Percentiles rank a stretch among this genome's conserved stretches.
phyloP scores from a whole-genome alignment of 2,113 vertebrate genomes.

The Murina feae region DNA sequence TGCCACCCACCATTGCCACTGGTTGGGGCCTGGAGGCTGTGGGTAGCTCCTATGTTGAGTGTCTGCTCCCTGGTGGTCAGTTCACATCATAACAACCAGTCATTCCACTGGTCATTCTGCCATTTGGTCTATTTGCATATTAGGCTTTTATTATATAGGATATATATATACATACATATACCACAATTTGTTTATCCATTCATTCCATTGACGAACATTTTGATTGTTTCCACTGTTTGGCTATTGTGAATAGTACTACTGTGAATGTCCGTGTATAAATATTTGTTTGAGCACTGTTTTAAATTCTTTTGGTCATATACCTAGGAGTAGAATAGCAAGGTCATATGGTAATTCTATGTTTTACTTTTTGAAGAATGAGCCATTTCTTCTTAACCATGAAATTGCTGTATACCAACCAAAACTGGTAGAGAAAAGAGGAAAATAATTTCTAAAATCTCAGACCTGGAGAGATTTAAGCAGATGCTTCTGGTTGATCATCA shows the following conservation, averaged over 20 bases:
- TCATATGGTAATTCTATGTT: neutral
- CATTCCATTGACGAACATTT: neutral
- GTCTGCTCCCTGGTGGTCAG: no score
- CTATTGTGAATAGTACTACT: neutral
- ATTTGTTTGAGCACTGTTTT: neutral
- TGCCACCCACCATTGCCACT: no score
- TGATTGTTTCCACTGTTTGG: neutral
- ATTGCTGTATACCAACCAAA: neutral
- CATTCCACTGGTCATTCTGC: no score
- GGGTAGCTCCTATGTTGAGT: no score
- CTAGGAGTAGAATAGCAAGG: neutral
- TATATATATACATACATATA: no score
- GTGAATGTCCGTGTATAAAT: neutral
- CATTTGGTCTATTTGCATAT: no score
- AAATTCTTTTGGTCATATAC: neutral
- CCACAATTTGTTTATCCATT: neutral
- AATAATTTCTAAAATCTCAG: neutral
- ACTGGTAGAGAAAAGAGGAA: neutral
- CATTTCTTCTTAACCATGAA: neutral
- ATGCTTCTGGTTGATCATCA: neutral
- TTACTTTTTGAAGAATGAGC: neutral
- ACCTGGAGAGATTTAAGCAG: neutral
- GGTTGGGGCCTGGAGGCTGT: no score
- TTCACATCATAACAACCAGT: no score
- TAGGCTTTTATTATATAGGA: no score